A percentile compares a stretch with the other conserved stretches of the same genome.
Evolutionary conservation across 2,113 vertebrate species (phyloP).

Genomic region (Tauraco erythrolophus): DNA sequence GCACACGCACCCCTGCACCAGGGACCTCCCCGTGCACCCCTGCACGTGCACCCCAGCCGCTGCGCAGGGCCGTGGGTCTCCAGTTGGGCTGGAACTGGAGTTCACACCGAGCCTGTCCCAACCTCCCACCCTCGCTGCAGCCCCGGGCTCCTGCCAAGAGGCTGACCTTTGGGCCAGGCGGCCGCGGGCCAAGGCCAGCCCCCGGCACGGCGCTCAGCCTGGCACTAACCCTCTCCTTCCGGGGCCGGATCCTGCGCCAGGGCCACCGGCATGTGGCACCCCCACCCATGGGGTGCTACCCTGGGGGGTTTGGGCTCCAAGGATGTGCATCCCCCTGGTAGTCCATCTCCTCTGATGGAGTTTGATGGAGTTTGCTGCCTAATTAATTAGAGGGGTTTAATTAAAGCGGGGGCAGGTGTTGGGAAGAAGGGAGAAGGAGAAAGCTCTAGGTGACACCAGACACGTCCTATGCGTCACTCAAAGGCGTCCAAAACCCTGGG

Average conservation of each 20-base stretch:
- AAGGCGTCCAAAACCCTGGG: background rate
- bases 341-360: background rate
- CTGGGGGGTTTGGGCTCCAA: background rate
- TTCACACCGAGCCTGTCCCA: background rate
- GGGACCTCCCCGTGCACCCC: background rate
- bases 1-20: background rate
- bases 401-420: background rate
- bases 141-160: background rate
- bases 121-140: background rate
- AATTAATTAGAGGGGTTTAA: background rate
- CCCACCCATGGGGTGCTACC: background rate
- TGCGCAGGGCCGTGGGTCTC: background rate
- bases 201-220: background rate
- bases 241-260: background rate
- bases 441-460: background rate
- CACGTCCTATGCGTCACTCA: background rate
- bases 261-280: background rate
- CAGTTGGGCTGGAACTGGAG: background rate
- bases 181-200: conserved; percentile 4
- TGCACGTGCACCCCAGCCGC: background rate
- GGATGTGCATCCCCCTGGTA: background rate
- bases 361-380: background rate
- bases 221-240: background rate
- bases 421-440: background rate
- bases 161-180: conserved; percentile 5